Base-by-base conservation (phyloP, 2,113 vertebrate genomes). In the Leuciscus idus region DNA sequence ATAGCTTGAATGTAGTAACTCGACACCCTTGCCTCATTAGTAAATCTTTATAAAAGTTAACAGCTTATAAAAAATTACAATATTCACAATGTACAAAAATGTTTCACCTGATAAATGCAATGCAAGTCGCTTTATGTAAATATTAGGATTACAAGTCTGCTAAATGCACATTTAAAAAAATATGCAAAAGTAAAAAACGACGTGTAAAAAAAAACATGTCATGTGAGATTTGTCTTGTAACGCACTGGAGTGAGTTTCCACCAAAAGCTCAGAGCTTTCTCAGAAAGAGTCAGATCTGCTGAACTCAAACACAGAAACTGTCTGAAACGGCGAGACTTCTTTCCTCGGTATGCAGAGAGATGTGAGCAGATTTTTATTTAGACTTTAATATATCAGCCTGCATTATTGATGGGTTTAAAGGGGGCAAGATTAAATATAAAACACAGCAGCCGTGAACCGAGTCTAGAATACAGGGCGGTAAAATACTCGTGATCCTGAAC, bases 381-480 rank as follows among this genome's bases (percentile, higher is more conserved):
- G 62, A 83, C 89, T 90, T 86, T 88, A 88, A 90, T 88, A 92
- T 93, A 92, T 93, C 92, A 92, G 61, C 57, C 81, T 91, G 87
- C 90, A 92, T 93, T 94, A 95, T 94, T 94, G 93, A 95, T 92
- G 91, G 91, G 88, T 94, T 93, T 93, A 91, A 90, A 86, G 89
- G 87, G 33, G 85, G 36, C 50, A 86, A 93, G 86, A 86, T 91
- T 92, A 89, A 88, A 86, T 90, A 89, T 91, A 88, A 90, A 79
- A 88, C 91, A 84, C 75, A 94, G 94, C 95, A 19, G 73, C 33
- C 5, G 72, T 26, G 57, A 80, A 36, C 36, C 36, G 1, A 46
- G 77, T 80, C 12, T 80, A 6, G 21, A 62, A 80, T 62, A 43
- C 39, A 80, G 74, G 74, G 13, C 46, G 30, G 74, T n/a, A 9